Evolutionary conservation across 2,113 vertebrate species (phyloP).

Genomic region (Hippolais icterina): DNA sequence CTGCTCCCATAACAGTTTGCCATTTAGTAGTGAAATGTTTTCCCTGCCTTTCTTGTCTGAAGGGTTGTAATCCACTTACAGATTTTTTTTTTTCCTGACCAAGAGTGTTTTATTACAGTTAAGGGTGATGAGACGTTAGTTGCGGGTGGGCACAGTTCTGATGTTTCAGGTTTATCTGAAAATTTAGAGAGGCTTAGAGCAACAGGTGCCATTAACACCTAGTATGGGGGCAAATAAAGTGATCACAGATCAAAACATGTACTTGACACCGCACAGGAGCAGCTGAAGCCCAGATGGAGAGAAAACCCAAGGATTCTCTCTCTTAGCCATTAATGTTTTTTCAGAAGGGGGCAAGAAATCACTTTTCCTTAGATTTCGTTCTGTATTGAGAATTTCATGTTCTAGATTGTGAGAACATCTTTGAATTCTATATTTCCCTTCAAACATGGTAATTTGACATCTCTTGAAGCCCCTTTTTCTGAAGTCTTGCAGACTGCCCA

Average conservation of each 20-base stretch:
- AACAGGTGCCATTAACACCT: slow-evolving; percentile 17
- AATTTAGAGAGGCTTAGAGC: not conserved
- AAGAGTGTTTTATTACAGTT: slow-evolving; percentile 1
- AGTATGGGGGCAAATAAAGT: not conserved
- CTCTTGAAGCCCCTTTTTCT: not conserved
- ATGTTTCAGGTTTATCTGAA: slow-evolving; percentile 10
- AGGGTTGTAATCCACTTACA: slow-evolving; percentile 24
- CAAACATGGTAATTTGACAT: not conserved
- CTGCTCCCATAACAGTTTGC: not conserved
- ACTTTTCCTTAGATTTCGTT: not conserved
- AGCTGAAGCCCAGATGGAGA: not conserved
- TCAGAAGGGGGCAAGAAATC: not conserved
- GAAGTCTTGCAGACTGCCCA: not conserved
- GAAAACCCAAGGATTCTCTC: not conserved
- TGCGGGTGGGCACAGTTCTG: not conserved
- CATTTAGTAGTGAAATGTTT: slow-evolving; percentile 3
- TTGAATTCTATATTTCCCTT: not conserved
- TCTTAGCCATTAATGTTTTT: not conserved
- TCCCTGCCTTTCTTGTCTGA: slow-evolving; percentile 26
- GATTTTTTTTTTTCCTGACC: not conserved
- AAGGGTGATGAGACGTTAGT: not conserved
- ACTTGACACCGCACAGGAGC: not conserved
- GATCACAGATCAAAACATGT: not conserved
- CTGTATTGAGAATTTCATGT: not conserved
- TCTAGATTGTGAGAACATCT: not conserved